Percentiles rank a stretch among this genome's conserved stretches.
phyloP scores from a whole-genome alignment of 2,888 invertebrate species.

The Ophonus ardosiacus region DNA sequence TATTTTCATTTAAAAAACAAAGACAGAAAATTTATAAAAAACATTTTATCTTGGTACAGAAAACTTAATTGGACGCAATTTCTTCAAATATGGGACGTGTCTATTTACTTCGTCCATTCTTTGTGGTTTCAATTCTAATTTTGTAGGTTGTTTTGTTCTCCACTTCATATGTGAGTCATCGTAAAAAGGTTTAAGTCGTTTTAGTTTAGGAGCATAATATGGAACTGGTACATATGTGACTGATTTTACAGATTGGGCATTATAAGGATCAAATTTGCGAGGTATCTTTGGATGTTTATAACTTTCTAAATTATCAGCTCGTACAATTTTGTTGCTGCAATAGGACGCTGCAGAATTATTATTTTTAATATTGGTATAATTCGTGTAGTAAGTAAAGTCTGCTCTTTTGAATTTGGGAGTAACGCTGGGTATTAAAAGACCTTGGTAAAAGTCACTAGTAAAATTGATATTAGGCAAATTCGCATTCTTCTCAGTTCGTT shows the following conservation, averaged over 20 bases:
- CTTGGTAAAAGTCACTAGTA: neutral
- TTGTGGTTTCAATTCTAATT: neutral
- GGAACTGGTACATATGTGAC: neutral
- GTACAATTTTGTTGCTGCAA: neutral
- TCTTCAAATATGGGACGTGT: neutral
- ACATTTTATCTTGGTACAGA: neutral
- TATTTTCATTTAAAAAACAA: neutral
- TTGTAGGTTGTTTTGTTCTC: neutral
- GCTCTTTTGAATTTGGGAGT: neutral
- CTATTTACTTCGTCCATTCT: neutral
- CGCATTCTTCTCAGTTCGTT: neutral
- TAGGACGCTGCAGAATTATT: neutral
- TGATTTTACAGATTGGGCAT: neutral
- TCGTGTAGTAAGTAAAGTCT: neutral
- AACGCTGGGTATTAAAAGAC: neutral
- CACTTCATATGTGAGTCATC: constrained; percentile 19
- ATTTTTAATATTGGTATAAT: neutral
- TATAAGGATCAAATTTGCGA: neutral
- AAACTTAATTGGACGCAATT: neutral
- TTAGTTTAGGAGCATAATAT: constrained; percentile 49
- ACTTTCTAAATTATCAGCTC: neutral
- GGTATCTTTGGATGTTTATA: neutral
- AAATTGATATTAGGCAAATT: neutral
- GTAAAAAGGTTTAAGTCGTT: constrained; percentile 54
- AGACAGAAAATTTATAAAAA: neutral